phyloP scores from a whole-genome alignment of 2,888 invertebrate species.

The Campoletis raptor region DNA sequence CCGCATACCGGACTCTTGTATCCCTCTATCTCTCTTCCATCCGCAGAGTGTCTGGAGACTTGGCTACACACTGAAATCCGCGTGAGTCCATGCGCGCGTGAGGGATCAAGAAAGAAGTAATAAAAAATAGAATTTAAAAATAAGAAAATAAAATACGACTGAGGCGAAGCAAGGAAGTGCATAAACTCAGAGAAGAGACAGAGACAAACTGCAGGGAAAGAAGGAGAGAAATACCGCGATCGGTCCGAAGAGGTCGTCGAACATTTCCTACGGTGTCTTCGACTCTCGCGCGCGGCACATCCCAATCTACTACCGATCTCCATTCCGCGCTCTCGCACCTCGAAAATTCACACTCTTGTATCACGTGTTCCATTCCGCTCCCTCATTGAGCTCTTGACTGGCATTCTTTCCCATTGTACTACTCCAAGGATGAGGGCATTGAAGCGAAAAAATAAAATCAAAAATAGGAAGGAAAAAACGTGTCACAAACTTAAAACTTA shows the following conservation, averaged over 20 bases:
- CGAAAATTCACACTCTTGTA: slow-evolving; percentile 64
- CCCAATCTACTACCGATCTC: slow-evolving; percentile 66
- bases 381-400: slow-evolving; percentile 24
- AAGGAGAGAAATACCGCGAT: slow-evolving; percentile 30
- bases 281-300: slow-evolving; percentile 62
- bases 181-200: slow-evolving; percentile 23
- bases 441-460: slow-evolving; percentile 1
- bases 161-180: slow-evolving; percentile 18
- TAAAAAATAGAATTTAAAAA: slow-evolving; percentile 45
- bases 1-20: slow-evolving; percentile 84
- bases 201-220: neutral
- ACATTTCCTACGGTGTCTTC: slow-evolving; percentile 69
- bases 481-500: neutral
- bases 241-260: slow-evolving; percentile 67
- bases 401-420: slow-evolving; percentile 3
- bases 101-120: slow-evolving; percentile 53
- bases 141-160: slow-evolving; percentile 34
- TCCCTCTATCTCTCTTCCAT: slow-evolving; percentile 69
- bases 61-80: slow-evolving; percentile 57
- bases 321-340: slow-evolving; percentile 63
- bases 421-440: neutral
- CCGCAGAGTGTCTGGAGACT: slow-evolving; percentile 54
- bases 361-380: slow-evolving; percentile 66
- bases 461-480: neutral
- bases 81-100: slow-evolving; percentile 49